Evolutionary conservation across 2,113 vertebrate genomes (phyloP).

Genomic region (Poecilia latipinna): DNA sequence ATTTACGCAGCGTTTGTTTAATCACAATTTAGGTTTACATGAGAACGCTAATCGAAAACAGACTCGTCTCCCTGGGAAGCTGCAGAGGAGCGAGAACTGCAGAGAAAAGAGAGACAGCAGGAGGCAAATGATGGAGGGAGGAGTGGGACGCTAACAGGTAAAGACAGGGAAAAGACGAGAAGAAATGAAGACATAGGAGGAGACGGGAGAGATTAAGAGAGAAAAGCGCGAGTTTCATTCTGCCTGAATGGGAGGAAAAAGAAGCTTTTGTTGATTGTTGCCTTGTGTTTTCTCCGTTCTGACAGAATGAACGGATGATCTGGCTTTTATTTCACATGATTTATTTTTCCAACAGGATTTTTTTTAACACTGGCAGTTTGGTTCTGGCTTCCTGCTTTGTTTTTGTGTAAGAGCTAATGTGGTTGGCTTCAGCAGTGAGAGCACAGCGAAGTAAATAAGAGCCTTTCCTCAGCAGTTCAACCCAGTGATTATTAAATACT

Average conservation of each 20-base stretch:
- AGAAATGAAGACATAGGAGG: background rate
- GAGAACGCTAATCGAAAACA: conserved; percentile 72
- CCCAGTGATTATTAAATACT: too few species aligned
- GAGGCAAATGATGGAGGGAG: background rate
- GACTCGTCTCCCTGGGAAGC: conserved; percentile 50
- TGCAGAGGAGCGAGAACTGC: conserved; percentile 5
- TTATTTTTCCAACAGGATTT: conserved; percentile 51
- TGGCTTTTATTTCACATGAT: conserved; percentile 50
- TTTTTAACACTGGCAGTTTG: conserved; percentile 52
- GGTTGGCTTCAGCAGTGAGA: conserved; percentile 52
- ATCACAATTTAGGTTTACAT: conserved; percentile 77
- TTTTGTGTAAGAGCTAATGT: conserved; percentile 9
- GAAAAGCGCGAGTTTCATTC: background rate
- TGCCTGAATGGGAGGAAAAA: conserved; percentile 28
- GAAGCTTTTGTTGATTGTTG: conserved; percentile 58
- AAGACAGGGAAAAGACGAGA: conserved; percentile 6
- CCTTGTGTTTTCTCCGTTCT: conserved; percentile 20
- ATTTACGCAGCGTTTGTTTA: conserved; percentile 70
- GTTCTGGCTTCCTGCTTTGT: conserved; percentile 23
- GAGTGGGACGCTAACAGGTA: conserved; percentile 21
- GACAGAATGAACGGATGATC: conserved; percentile 32
- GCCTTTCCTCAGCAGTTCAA: background rate
- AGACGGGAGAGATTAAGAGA: conserved; percentile 10
- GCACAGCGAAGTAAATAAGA: conserved; percentile 46
- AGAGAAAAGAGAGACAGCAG: conserved; percentile 11